phyloP scores from a whole-genome alignment of 2,888 invertebrate genomes.

The Drosophila meridionalis region DNA sequence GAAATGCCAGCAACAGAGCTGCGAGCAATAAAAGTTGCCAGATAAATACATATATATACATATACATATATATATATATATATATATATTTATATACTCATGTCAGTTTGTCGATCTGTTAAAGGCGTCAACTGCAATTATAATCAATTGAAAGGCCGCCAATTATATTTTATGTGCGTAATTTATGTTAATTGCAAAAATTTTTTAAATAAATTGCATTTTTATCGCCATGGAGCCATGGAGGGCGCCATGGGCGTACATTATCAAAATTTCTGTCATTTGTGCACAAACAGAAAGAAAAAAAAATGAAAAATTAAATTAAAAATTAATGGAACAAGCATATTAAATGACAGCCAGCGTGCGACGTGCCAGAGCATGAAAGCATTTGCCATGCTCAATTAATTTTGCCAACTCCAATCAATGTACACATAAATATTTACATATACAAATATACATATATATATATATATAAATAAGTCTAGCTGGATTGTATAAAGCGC shows the following conservation, averaged over 20 bases:
- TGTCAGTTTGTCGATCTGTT: slow-evolving; percentile 27
- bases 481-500: background rate
- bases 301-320: slow-evolving; percentile 34
- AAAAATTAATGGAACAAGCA: slow-evolving; percentile 42
- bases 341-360: slow-evolving; percentile 8
- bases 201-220: slow-evolving; percentile 68
- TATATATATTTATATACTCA: background rate
- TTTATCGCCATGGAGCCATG: background rate
- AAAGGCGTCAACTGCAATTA: slow-evolving; percentile 61
- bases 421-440: background rate
- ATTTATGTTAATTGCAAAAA: slow-evolving; percentile 77
- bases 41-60: background rate
- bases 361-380: slow-evolving; percentile 6
- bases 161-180: slow-evolving; percentile 69
- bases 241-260: background rate
- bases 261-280: slow-evolving; percentile 8
- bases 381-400: slow-evolving; percentile 16
- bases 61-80: background rate
- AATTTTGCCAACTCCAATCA: background rate
- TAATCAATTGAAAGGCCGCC: slow-evolving; percentile 69
- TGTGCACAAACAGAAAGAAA: background rate
- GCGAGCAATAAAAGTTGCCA: background rate
- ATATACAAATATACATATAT: background rate
- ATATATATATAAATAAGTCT: background rate
- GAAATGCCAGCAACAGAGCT: slow-evolving; percentile 50